phyloP scores from a whole-genome alignment of 2,888 invertebrate species.

The Drosophila mimica region DNA sequence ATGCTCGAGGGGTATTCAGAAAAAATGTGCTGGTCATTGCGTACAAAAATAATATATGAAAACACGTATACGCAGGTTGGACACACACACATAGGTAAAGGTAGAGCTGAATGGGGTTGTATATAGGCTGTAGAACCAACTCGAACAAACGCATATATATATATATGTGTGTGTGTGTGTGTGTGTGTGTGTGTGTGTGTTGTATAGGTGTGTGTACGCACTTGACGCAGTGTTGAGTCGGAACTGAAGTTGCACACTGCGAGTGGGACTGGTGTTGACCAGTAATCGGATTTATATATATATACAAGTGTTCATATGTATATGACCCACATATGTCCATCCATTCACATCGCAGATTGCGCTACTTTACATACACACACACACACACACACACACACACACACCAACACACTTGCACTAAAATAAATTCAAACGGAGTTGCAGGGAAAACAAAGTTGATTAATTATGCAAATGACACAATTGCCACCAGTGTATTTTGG shows the following conservation, averaged over 20 bases:
- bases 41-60: conserved; percentile 18
- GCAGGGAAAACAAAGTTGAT: conserved; percentile 22
- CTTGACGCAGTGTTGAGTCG: conserved; percentile 30
- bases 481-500: conserved; percentile 16
- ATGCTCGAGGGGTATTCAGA: conserved; percentile 13
- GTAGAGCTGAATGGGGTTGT: conserved; percentile 6
- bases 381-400: conserved; percentile 3
- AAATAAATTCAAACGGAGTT: conserved; percentile 9
- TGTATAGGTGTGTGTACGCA: not conserved
- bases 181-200: conserved; percentile 6
- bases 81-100: conserved; percentile 27
- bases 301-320: not conserved
- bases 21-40: conserved; percentile 59
- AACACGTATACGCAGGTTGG: conserved; percentile 45
- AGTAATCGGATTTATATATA: conserved; percentile 35
- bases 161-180: not conserved
- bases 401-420: conserved; percentile 4
- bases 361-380: conserved; percentile 16
- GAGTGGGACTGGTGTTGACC: not conserved
- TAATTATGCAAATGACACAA: conserved; percentile 59
- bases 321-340: conserved; percentile 60
- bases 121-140: not conserved
- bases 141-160: not conserved
- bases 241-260: conserved; percentile 3
- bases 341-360: conserved; percentile 10